Evolutionary conservation across 2,888 invertebrate species (phyloP), one percentile per base, ranked within the genome.

Genomic region (Agonopterix subpropinquella): DNA sequence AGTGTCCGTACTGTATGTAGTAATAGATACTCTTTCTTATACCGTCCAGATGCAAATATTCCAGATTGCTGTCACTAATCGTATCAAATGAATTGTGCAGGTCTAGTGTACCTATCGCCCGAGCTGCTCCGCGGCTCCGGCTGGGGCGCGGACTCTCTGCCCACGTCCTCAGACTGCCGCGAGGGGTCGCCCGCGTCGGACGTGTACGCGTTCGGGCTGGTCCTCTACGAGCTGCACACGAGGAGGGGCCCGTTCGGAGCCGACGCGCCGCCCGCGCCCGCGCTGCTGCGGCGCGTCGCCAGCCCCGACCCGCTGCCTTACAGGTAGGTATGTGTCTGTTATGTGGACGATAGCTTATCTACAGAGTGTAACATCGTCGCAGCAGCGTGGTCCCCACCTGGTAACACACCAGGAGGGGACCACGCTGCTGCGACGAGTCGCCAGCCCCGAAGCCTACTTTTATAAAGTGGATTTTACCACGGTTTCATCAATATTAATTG

Each of bases 161-260:
- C 76, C 2, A 56, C 65, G 7, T 55, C 70, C 0, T 69, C 65
- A 65, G 70, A 90, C 76, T 53, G 75, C 61, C 61, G 77, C 56
- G 59, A 70, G 53, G 95, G 93, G 1, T 90, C 91, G 0, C 94
- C 94, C 61, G 93, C 93, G 60, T 95, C 94, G 0, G 96, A 96
- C 73, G 91, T 95, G 41, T 96, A 95, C 73, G 95, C 96, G 1
- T 98, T 98, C 74, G 95, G 93, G 0, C 93, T 98, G 45, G 92
- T 98, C 46, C 85, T 98, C 44, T 97, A 96, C 73, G 98, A 98
- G 80, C 90, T 98, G 58, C 94, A 97, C 70, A 93, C 95, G 10
- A 88, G 98, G 0, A 92, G 92, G 53, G 97, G 98, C 0, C 97
- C 97, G 0, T 97, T 94, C 69, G 96, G 96, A 0, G 89, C 89